Conservation (phyloP, 2,888 invertebrate genomes). For the Automeris io region DNA sequence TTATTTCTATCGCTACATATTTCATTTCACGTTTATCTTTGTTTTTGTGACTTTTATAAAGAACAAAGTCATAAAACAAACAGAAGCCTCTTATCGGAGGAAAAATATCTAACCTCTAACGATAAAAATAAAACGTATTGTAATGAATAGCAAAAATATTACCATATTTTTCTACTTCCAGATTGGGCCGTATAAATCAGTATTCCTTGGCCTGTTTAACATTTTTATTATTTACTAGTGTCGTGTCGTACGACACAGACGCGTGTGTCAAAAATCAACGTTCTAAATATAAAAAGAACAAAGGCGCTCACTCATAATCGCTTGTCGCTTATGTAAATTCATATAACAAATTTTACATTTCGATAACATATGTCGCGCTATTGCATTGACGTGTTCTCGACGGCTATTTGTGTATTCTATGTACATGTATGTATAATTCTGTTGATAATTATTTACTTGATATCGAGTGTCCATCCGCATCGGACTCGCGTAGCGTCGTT, state of each 20-base stretch:
- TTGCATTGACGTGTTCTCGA: conserved; percentile 30
- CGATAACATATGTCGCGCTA: conserved; percentile 34
- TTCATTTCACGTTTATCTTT: too few relatives aligned
- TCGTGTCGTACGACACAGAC: background rate
- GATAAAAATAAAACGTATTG: too few relatives aligned
- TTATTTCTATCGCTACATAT: too few relatives aligned
- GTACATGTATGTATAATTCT: conserved; percentile 25
- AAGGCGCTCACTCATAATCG: conserved; percentile 36
- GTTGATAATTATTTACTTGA: conserved; percentile 1
- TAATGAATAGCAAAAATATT: too few relatives aligned
- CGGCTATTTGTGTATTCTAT: conserved; percentile 20
- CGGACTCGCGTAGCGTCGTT: conserved; percentile 13
- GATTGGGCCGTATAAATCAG: too few relatives aligned
- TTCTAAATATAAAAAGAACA: conserved; percentile 50
- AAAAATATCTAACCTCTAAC: too few relatives aligned
- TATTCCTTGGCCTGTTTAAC: too few relatives aligned
- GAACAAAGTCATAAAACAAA: too few relatives aligned
- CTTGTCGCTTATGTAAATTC: conserved; percentile 49
- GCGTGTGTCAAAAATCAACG: conserved; percentile 47
- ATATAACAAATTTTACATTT: conserved; percentile 29
- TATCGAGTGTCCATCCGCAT: conserved; percentile 7
- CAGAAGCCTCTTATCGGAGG: too few relatives aligned
- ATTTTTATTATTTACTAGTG: too few relatives aligned
- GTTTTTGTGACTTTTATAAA: too few relatives aligned
- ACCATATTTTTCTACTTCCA: too few relatives aligned